Conservation (phyloP, 2,113 vertebrate species). For the Laterallus jamaicensis region DNA sequence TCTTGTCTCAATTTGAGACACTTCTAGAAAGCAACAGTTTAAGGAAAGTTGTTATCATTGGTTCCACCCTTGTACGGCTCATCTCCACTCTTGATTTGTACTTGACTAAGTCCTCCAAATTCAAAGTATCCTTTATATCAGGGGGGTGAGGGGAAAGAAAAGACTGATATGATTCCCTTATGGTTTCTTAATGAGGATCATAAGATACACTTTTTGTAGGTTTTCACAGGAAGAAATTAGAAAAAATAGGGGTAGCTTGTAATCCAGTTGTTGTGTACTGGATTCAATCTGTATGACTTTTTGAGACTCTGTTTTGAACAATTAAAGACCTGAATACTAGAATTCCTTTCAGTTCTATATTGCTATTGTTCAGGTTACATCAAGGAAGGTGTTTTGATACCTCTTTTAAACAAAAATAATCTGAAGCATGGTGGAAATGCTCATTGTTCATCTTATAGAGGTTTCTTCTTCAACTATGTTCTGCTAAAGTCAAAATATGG, state of each 20-base stretch:
- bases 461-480: not conserved
- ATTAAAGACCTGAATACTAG: not conserved
- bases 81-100: not conserved
- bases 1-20: not conserved
- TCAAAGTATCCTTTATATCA: not conserved
- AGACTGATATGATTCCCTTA: not conserved
- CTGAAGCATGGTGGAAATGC: not conserved
- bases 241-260: not conserved
- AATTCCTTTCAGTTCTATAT: not conserved
- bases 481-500: not conserved
- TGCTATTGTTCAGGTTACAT: not conserved
- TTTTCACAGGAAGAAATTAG: not conserved
- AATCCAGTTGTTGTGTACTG: not conserved
- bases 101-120: not conserved
- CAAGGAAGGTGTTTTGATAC: not conserved
- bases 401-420: not conserved
- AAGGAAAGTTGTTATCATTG: not conserved
- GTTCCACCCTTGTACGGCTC: not conserved
- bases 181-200: not conserved
- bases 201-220: not conserved
- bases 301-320: not conserved
- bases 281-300: not conserved
- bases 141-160: fast-evolving
- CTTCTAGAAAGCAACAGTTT: not conserved
- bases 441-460: not conserved